These are phyloP conservation scores for Tricholaema leucomelas DNA, from an alignment of 2,113 vertebrate genomes.

Conservation along the genomic window DNA sequence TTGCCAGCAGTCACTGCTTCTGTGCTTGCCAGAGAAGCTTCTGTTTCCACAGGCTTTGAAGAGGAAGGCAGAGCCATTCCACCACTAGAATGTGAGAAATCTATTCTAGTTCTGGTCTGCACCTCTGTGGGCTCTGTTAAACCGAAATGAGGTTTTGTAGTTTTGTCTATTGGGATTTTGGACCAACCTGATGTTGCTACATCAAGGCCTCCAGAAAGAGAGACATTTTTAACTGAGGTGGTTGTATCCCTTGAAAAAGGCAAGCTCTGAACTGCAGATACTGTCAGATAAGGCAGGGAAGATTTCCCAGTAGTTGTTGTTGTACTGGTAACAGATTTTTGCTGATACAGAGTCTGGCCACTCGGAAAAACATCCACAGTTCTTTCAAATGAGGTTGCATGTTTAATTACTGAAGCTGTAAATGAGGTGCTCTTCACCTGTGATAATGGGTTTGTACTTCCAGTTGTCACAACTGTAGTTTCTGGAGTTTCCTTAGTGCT, in stretches of 20 bases:
- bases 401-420: constrained; percentile 27
- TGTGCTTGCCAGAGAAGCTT: neutral
- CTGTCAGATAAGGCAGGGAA: neutral
- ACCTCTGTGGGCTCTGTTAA: constrained; percentile 26
- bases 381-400: constrained; percentile 24
- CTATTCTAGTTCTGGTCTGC: neutral
- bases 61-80: neutral
- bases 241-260: constrained; percentile 7
- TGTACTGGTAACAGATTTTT: constrained; percentile 4
- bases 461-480: neutral
- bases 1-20: constrained; percentile 11
- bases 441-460: neutral
- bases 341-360: neutral
- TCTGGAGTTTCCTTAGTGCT: neutral
- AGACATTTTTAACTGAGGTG: constrained; percentile 12
- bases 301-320: constrained; percentile 3
- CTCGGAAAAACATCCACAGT: neutral
- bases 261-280: neutral
- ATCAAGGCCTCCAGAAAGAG: neutral
- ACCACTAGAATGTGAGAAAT: neutral
- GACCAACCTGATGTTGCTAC: neutral
- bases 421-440: neutral
- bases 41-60: neutral
- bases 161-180: neutral
- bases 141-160: neutral